Percentiles rank a stretch among this genome's conserved stretches.
Conservation (phyloP, 2,888 invertebrate genomes). For the Phaonia tiefii region DNA sequence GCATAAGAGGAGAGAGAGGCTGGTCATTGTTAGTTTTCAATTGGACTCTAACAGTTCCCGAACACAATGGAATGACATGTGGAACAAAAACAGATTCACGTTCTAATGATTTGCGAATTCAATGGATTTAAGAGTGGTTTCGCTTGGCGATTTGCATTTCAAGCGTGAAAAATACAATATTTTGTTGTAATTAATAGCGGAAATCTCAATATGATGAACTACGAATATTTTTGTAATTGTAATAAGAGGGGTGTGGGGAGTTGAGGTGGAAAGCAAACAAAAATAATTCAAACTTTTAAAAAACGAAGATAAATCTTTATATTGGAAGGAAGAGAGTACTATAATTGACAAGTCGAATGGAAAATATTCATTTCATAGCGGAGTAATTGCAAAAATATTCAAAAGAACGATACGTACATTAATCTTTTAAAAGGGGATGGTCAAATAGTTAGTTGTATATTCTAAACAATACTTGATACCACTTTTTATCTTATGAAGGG, state of each 20-base stretch:
- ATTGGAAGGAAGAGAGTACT: too few species aligned
- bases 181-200: background rate
- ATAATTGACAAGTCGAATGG: too few species aligned
- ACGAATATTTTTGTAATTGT: background rate
- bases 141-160: background rate
- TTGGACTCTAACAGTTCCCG: background rate
- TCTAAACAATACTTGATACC: too few species aligned
- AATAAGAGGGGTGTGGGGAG: background rate
- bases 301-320: too few species aligned
- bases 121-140: constrained; percentile 8
- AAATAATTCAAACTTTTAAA: too few species aligned
- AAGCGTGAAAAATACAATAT: constrained; percentile 15
- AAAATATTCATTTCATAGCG: too few species aligned
- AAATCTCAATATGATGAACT: background rate
- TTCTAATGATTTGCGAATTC: too few species aligned
- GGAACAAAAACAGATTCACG: constrained; percentile 27
- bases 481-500: too few species aligned
- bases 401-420: too few species aligned
- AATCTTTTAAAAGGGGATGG: too few species aligned
- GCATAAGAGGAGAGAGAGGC: background rate
- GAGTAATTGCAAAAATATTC: too few species aligned
- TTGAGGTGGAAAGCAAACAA: background rate
- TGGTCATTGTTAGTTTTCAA: background rate
- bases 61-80: constrained; percentile 39
- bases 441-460: too few species aligned